These are phyloP conservation scores for Neuroterus valhalla DNA, from an alignment of 1,140 invertebrate genomes.

Conservation along the genomic window DNA sequence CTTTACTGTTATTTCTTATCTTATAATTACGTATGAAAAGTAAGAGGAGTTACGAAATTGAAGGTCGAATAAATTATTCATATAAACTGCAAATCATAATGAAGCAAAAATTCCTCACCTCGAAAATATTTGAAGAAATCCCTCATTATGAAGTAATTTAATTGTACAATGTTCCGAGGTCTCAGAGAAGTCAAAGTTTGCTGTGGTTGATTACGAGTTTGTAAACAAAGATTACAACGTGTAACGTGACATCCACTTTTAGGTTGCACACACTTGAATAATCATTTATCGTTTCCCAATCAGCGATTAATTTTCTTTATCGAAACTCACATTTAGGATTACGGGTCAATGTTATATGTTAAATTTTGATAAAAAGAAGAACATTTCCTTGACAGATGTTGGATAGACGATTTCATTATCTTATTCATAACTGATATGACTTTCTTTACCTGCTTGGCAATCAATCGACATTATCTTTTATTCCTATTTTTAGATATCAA, in stretches of 20 bases:
- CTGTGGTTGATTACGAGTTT: background rate
- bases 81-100: background rate
- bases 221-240: conserved; percentile 13
- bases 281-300: background rate
- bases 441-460: background rate
- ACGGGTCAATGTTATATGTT: conserved; percentile 8
- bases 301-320: conserved; percentile 5
- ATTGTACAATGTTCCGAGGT: no score
- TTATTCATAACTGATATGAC: background rate
- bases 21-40: background rate
- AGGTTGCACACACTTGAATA: background rate
- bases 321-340: background rate
- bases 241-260: background rate
- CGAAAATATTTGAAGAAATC: background rate
- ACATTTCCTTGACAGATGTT: background rate
- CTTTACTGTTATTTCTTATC: conserved; percentile 8
- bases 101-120: background rate
- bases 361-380: no score
- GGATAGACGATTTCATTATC: background rate
- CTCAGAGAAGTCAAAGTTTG: background rate
- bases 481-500: background rate
- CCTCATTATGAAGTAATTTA: no score
- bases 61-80: background rate
- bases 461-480: background rate
- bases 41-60: background rate